Base-by-base conservation (phyloP, 64 coral and sea anemone genomes). In the Actinia tenebrosa region DNA sequence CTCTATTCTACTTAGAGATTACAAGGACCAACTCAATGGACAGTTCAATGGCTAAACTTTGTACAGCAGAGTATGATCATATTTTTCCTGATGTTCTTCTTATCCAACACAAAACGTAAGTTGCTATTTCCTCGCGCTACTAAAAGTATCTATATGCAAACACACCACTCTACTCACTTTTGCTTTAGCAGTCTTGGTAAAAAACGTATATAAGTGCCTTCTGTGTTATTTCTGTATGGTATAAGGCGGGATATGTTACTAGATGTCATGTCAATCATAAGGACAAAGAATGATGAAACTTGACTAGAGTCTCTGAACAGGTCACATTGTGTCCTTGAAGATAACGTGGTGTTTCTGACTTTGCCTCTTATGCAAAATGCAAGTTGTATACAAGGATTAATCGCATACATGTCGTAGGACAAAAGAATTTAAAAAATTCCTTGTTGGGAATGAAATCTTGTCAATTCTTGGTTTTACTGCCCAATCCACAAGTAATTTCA, bases 221-320 rank as follows among this genome's bases (percentile, higher is more conserved):
- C 0, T 37, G 30, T 37, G 30, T 37, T 37, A 37, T 37, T 37
- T 1, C 30, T 37, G 30, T 37, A 37, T 1, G 1, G 30, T 37
- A 37, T 1, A 37, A 37, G 1, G 47, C 2, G 7, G 47, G 7
- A 50, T 50, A 50, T 50, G 2, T 50, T 4, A 50, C 47, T 50
- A 50, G 47, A 4, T 47, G 46, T 8, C 47, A 50, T 50, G 47
- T 3, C 63, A 0, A 7, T 66, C 20, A 0, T 22, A 66, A n/a
- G 10, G 63, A 66, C n/a, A 23, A 66, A 66, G 77, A 1, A 14
- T 42, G 77, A 79, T 79, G 77, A 79, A 79, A 45, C 77, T 79
- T 37, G 77, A 79, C 77, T 79, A 79, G 77, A 79, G 77, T 79
- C 77, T 79, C 77, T 79, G 77, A 79, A 45, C 10, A 44, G 77